Evolutionary conservation across 2,888 invertebrate species (phyloP).

Genomic region (Kryphioiulus occultus): DNA sequence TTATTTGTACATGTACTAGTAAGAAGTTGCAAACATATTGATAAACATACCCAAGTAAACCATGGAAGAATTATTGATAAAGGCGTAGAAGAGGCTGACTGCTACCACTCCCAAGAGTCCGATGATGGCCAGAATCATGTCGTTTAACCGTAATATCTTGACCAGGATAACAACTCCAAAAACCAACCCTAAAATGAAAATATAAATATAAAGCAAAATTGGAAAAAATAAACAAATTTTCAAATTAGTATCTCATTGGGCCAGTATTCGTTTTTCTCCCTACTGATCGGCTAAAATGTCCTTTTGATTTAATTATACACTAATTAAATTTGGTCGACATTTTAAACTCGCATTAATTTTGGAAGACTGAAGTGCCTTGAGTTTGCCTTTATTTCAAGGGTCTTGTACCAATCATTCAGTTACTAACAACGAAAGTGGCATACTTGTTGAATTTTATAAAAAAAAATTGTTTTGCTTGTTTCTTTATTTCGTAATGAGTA

Average conservation of each 20-base stretch:
- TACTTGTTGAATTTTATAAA: not conserved
- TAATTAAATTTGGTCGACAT: too few relatives aligned
- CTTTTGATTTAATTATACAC: too few relatives aligned
- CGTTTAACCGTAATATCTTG: not conserved
- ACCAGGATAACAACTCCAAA: constrained; percentile 21
- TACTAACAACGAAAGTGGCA: too few relatives aligned
- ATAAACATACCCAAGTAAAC: not conserved
- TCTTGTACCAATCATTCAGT: too few relatives aligned
- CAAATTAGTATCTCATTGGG: too few relatives aligned
- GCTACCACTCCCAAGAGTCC: not conserved
- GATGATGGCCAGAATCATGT: constrained; percentile 24
- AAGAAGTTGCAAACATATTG: not conserved
- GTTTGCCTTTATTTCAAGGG: too few relatives aligned
- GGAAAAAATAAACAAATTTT: not conserved
- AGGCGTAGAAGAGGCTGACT: not conserved
- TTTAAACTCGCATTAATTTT: too few relatives aligned
- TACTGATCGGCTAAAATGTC: too few relatives aligned
- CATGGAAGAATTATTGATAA: not conserved
- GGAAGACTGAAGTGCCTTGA: too few relatives aligned
- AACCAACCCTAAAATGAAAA: constrained; percentile 28
- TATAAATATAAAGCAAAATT: not conserved
- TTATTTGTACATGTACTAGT: too few relatives aligned
- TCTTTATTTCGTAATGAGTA: not conserved
- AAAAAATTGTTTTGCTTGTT: not conserved
- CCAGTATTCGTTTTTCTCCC: too few relatives aligned